Evolutionary conservation across 2,888 invertebrate species (phyloP).

Genomic region (Philonicus albiceps): DNA sequence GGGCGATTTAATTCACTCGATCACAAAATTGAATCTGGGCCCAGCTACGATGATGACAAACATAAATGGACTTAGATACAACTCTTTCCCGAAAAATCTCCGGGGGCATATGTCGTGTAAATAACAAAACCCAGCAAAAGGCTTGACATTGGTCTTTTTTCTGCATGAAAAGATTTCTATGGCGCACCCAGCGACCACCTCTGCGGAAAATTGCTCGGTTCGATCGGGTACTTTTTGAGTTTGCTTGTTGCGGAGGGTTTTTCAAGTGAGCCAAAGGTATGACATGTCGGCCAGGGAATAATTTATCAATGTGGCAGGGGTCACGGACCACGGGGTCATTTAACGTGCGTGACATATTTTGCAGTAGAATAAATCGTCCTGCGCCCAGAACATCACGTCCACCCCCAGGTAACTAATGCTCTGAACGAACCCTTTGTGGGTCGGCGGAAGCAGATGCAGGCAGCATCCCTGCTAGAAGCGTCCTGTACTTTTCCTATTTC

Average conservation of each 20-base stretch:
- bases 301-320: not conserved
- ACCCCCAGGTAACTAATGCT: not conserved
- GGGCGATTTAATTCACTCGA: not conserved
- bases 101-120: not conserved
- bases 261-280: not conserved
- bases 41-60: not conserved
- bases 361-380: not conserved
- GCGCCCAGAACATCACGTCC: not conserved
- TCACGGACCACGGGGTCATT: not conserved
- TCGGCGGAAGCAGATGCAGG: not conserved
- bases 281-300: not conserved
- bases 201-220: not conserved
- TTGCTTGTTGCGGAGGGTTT: not conserved
- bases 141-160: not conserved
- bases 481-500: not conserved
- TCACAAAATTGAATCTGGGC: constrained; percentile 9
- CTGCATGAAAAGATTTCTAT: not conserved
- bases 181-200: not conserved
- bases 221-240: not conserved
- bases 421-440: not conserved
- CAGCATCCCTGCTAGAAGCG: not conserved
- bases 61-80: not conserved
- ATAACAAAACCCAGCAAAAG: not conserved
- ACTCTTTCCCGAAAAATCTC: not conserved
- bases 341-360: not conserved